Evolutionary conservation across 2,888 invertebrate species (phyloP).

Genomic region (Heliconius ismenius): DNA sequence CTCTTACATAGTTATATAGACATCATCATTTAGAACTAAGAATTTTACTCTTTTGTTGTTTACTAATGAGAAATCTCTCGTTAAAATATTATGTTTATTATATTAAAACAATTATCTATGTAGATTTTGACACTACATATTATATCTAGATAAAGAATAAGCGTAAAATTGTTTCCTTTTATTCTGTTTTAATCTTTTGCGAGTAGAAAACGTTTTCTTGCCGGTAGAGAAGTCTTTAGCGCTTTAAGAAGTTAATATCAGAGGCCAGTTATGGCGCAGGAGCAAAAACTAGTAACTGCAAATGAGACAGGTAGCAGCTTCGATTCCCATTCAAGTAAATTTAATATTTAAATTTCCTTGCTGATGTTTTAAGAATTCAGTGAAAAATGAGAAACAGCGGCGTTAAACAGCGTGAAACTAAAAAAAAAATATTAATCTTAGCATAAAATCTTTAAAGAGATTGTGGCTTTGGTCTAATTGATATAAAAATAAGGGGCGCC

Average conservation of each 20-base stretch:
- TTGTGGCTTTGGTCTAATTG: conserved; percentile 43
- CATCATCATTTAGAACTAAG: conserved; percentile 25
- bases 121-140: background rate
- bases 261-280: too few relatives aligned
- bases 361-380: too few relatives aligned
- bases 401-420: too few relatives aligned
- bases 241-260: too few relatives aligned
- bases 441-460: conserved; percentile 11
- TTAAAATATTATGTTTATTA: background rate
- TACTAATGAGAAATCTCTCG: background rate
- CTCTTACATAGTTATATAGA: conserved; percentile 12
- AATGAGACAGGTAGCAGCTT: too few relatives aligned
- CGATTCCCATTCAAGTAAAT: too few relatives aligned
- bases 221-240: too few relatives aligned
- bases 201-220: background rate
- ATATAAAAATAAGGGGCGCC: conserved; percentile 47
- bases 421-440: background rate
- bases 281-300: too few relatives aligned
- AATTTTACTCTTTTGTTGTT: background rate
- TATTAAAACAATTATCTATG: background rate
- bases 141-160: background rate
- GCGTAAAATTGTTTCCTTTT: too few relatives aligned
- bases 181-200: background rate
- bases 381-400: too few relatives aligned
- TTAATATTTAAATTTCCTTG: too few relatives aligned